phyloP scores from a whole-genome alignment of 2,888 invertebrate genomes.

The Scaptomyza cyrtandrae region DNA sequence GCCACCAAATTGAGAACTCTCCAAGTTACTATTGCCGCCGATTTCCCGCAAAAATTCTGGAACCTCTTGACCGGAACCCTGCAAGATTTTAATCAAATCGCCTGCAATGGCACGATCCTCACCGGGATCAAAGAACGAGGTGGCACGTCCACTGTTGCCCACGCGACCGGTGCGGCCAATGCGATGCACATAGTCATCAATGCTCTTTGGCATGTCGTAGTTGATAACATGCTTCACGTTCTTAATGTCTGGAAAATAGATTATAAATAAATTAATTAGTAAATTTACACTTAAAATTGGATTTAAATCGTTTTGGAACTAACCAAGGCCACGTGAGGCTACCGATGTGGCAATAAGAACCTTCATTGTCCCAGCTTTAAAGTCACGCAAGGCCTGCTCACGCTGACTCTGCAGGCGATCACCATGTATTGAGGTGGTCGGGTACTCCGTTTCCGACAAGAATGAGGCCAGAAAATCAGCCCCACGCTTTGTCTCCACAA shows the following conservation, averaged over 20 bases:
- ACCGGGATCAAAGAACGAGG: conserved; percentile 91
- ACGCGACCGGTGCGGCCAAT: conserved; percentile 98
- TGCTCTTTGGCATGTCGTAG: conserved; percentile 94
- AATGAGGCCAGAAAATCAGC: conserved; percentile 95
- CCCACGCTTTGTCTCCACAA: conserved; percentile 95
- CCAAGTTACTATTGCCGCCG: conserved; percentile 79
- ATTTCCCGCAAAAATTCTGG: conserved; percentile 90
- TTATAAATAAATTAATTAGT: conserved; percentile 10
- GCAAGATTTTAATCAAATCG: conserved; percentile 90
- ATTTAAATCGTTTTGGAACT: conserved; percentile 23
- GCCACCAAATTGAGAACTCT: conserved; percentile 88
- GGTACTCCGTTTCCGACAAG: conserved; percentile 91
- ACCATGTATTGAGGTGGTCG: conserved; percentile 99
- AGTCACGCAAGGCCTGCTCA: conserved; percentile 96
- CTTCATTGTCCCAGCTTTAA: conserved; percentile 90
- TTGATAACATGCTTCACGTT: conserved; percentile 95
- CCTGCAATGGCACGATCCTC: conserved; percentile 87
- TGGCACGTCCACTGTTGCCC: conserved; percentile 94
- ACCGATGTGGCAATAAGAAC: conserved; percentile 98
- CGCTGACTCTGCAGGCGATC: conserved; percentile 97
- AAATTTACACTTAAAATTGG: background rate
- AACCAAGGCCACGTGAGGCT: conserved; percentile 95
- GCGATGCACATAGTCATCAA: conserved; percentile 97
- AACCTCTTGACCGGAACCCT: conserved; percentile 91
- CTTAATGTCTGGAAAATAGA: conserved; percentile 89